A percentile compares a stretch with the other conserved stretches of the same genome.
Evolutionary conservation across 1,140 invertebrate species (phyloP).

Genomic region (Homarus americanus): DNA sequence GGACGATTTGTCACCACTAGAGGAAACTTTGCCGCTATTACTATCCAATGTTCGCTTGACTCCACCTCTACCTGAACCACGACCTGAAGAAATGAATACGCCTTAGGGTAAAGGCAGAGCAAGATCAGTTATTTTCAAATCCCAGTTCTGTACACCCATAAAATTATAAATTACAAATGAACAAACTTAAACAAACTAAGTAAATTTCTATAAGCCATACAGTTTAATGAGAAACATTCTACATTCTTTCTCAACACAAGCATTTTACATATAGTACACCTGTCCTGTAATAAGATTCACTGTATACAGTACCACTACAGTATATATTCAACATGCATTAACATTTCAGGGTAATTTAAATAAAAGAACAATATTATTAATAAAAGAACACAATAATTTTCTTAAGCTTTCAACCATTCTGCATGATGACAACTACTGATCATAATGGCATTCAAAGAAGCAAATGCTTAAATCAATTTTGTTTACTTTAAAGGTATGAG

Average conservation of each 20-base stretch:
- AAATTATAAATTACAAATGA: neutral
- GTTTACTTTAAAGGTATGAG: no score
- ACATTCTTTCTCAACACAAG: neutral
- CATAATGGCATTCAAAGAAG: no score
- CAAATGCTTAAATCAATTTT: no score
- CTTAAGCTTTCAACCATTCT: no score
- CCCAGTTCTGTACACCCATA: neutral
- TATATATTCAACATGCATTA: no score
- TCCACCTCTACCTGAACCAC: constrained; percentile 31
- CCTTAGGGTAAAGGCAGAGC: constrained; percentile 26
- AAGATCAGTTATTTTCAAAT: constrained; percentile 36
- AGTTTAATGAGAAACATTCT: neutral
- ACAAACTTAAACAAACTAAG: neutral
- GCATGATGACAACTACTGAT: no score
- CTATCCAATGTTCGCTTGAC: constrained; percentile 40
- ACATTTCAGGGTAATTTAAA: no score
- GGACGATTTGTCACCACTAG: neutral
- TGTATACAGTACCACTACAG: no score
- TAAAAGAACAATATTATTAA: no score
- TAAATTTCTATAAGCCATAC: no score
- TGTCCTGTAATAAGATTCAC: no score
- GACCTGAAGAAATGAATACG: constrained; percentile 46
- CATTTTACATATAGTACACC: neutral
- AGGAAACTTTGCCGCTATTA: neutral
- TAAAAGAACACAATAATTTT: no score